Conservation (phyloP, 64 coral and sea anemone species). For the Trachythela sp. region DNA sequence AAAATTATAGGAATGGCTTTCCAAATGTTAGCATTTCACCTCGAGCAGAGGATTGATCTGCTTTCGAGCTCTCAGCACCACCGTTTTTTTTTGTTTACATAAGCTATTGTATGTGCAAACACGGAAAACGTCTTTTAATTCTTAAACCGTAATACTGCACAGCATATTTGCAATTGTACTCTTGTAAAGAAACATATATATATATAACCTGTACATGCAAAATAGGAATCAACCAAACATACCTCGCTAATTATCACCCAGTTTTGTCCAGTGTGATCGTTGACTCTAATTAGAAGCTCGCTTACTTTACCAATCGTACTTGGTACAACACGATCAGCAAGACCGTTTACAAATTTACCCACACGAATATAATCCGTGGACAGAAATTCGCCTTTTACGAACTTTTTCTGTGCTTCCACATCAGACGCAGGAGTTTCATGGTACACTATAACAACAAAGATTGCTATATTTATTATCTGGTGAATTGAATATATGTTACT, state of each 20-base stretch:
- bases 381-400: constrained; percentile 65
- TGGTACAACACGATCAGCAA: constrained; percentile 58
- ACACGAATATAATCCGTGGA: constrained; percentile 51
- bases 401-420: constrained; percentile 71
- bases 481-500: no score
- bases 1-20: no score
- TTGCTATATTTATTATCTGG: not conserved
- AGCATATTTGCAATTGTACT: no score
- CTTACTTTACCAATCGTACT: constrained; percentile 61
- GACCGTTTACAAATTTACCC: constrained; percentile 60
- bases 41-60: no score
- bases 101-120: no score
- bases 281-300: constrained; percentile 78
- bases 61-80: no score
- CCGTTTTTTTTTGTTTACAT: no score
- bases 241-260: constrained; percentile 99
- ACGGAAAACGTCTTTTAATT: no score
- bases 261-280: constrained; percentile 63
- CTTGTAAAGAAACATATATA: no score
- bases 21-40: no score
- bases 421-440: constrained; percentile 48
- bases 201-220: no score
- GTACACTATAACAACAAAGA: not conserved
- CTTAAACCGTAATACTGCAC: no score
- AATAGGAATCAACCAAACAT: not conserved